A percentile compares a stretch with the other conserved stretches of the same genome.
Conservation (phyloP, 2,888 invertebrate species). For the Teleogryllus oceanicus region DNA sequence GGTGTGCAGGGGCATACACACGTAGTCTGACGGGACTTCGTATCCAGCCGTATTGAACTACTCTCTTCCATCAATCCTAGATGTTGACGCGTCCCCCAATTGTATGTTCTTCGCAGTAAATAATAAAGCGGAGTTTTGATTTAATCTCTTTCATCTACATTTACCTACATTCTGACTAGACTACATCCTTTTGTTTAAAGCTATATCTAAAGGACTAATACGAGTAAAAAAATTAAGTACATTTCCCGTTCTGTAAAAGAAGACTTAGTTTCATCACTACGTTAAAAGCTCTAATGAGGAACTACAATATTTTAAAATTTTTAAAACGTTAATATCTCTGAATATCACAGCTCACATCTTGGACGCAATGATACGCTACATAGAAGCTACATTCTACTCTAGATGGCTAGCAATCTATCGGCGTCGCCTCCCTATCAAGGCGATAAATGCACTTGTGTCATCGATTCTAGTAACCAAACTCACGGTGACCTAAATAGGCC, state of each 20-base stretch:
- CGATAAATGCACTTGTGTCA: slow-evolving; percentile 9
- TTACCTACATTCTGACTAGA: neutral
- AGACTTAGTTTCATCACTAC: neutral
- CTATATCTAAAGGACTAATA: neutral
- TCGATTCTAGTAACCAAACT: neutral
- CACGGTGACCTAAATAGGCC: neutral
- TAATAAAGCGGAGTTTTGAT: neutral
- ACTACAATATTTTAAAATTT: neutral
- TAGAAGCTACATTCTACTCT: neutral
- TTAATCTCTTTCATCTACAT: neutral
- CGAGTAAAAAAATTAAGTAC: neutral
- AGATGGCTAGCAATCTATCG: neutral
- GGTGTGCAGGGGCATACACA: neutral
- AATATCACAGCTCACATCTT: neutral
- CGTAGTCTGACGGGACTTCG: neutral
- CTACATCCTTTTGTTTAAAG: neutral
- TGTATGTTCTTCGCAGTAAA: neutral
- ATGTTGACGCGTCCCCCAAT: neutral
- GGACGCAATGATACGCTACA: slow-evolving; percentile 1
- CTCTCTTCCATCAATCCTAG: neutral
- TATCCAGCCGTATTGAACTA: neutral
- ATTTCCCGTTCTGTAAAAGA: neutral
- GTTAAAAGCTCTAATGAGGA: slow-evolving; percentile 2
- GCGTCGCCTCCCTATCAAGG: slow-evolving; percentile 3
- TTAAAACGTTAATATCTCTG: slow-evolving; percentile 18